These are phyloP conservation scores for Hystrix cristata DNA, from an alignment of 2,113 vertebrate species.

Conservation along the genomic window DNA sequence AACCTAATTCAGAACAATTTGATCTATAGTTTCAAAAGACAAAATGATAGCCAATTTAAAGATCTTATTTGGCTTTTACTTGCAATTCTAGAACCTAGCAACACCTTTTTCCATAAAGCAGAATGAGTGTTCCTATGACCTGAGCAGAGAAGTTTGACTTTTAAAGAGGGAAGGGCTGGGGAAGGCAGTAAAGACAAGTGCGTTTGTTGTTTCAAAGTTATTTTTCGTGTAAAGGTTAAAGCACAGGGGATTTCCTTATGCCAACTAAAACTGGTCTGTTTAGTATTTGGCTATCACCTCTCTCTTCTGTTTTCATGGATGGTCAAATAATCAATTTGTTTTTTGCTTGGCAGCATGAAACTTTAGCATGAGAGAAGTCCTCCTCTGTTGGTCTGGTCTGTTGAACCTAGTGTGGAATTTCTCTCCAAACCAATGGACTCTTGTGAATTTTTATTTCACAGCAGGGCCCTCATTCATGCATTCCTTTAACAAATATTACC, in stretches of 20 bases:
- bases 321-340: not conserved
- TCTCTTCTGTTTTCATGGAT: not conserved
- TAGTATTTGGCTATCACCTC: not conserved
- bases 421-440: not conserved
- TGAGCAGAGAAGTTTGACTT: not conserved
- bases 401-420: not conserved
- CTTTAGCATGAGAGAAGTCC: not conserved
- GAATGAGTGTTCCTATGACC: not conserved
- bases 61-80: not conserved
- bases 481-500: not conserved
- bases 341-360: not conserved
- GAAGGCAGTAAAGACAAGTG: not conserved
- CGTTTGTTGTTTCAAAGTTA: not conserved
- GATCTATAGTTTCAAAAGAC: not conserved
- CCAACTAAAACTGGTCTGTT: not conserved
- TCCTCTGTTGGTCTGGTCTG: not conserved
- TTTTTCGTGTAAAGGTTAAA: not conserved
- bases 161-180: not conserved
- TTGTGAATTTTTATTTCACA: not conserved
- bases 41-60: not conserved
- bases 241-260: not conserved
- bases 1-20: not conserved
- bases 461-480: not conserved
- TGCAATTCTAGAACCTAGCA: not conserved
- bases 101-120: too few species aligned